These are phyloP conservation scores for Scaptomyza tumidula DNA, from an alignment of 2,888 invertebrate genomes.

Conservation along the genomic window DNA sequence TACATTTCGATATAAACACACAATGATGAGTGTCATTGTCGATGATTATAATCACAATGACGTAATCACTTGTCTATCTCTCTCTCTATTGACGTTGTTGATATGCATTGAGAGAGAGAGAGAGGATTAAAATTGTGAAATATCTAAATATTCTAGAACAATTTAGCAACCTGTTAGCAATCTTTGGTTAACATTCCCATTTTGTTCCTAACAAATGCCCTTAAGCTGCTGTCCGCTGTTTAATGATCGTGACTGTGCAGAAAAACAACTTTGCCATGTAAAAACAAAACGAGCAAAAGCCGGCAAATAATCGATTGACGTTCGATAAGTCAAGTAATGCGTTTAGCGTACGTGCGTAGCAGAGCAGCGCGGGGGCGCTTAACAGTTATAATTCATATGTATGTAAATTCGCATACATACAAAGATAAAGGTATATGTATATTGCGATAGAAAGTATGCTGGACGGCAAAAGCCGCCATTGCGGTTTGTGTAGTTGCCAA, in stretches of 20 bases:
- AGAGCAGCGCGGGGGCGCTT: conserved; percentile 22
- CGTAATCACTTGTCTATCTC: conserved; percentile 19
- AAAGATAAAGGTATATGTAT: neutral
- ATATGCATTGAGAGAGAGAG: too few relatives aligned
- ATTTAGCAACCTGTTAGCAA: too few relatives aligned
- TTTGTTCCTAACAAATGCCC: conserved; percentile 23
- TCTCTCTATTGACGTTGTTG: too few relatives aligned
- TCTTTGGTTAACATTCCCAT: too few relatives aligned
- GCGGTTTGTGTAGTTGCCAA: neutral
- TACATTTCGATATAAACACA: conserved; percentile 25
- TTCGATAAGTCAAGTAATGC: conserved; percentile 34
- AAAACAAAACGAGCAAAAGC: conserved; percentile 20
- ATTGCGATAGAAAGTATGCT: neutral
- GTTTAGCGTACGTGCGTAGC: conserved; percentile 30
- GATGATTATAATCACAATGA: conserved; percentile 26
- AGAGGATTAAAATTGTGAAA: too few relatives aligned
- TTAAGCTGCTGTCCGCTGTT: conserved; percentile 1
- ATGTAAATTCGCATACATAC: neutral
- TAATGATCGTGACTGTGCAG: conserved; percentile 37
- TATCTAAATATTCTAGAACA: too few relatives aligned
- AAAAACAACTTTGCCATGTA: neutral
- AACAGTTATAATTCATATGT: conserved; percentile 34
- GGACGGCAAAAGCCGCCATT: conserved; percentile 4
- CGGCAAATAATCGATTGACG: conserved; percentile 31
- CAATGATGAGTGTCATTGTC: conserved; percentile 29